Evolutionary conservation across 2,797 vertebrate species (phyloP), one percentile per base, ranked within the genome.

Genomic region (Lindbergichthys nudifrons): DNA sequence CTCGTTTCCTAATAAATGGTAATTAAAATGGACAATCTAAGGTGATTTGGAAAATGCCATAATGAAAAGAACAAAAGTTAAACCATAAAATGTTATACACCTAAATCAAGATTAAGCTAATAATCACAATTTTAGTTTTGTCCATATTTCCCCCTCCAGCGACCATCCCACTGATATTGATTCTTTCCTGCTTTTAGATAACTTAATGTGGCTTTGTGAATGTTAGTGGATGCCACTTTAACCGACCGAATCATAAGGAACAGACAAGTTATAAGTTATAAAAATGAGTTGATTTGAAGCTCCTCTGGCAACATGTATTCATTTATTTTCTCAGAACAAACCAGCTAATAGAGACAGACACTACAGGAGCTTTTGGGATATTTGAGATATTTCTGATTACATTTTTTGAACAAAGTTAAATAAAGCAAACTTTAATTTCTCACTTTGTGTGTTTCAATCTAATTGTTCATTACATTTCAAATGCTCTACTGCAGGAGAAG

Each of bases 161-260:
- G 7, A 53, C 4, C 36, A 0, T 54, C 61, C 26, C 52, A 46
- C 46, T 76, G 57, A 70, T 43, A 59, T 32, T 43, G 39, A 69
- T 52, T 26, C 43, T 60, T 53, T 57, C 76, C 78, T 63, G 74
- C 74, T 80, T 82, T 81, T 73, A 52, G n/a, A 57, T 70, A 73
- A 74, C 65, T 79, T 61, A 52, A 76, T 63, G 46, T 19, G 46
- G 58, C 79, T 79, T 53, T 54, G 64, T 78, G 47, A 43, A 51
- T 72, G 76, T 79, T 73, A 77, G 61, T 46, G 47, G 64, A 70
- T 46, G 65, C 58, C 74, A 65, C 81, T 83, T 80, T 73, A 69
- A 45, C 60, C 16, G 14, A 56, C 53, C 64, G 72, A 48, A 2
- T 63, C 66, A 43, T 76, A 42, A 14, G 11, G 32, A 58, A 67